Base-by-base conservation (phyloP, 2,113 vertebrate species). In the Apodemus sylvaticus region DNA sequence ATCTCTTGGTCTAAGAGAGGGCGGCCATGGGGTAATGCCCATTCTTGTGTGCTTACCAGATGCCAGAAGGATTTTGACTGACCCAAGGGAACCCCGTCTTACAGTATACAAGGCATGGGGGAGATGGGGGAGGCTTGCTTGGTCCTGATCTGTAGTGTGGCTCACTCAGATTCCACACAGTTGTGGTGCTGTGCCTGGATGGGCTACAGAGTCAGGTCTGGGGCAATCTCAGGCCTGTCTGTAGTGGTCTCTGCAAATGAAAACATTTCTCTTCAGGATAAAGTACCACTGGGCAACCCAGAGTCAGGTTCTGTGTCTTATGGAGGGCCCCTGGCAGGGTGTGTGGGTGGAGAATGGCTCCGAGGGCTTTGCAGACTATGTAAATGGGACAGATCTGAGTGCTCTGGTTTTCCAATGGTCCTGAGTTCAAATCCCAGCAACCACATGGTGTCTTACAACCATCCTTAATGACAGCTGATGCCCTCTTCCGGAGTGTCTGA, bases 191-290 rank as follows among this genome's bases (percentile, higher is more conserved):
- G 58, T n/a, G 17, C 45, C 45, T 70, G 81, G 48, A 45, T 26
- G 8, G 39, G 2, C 73, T 9, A 3, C 13, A 34, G 90, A 34
- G 42, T 83, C 66, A 9, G 58, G 31, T 48, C 53, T 34, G 71
- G 51, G 39, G 11, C 14, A 20, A 20, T 45, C 7, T 0, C 19
- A 20, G 8, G 12, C 42, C 60, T 39, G 24, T 31, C n/a, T 16
- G 0, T 2, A 0, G 60, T 5, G 8, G 8, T 60, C 12, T 17
- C 7, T 1, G n/a, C 53, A 73, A 19, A 62, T 3, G 45, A 58
- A 22, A 14, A 48, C 26, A 0, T 51, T 36, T 62, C 60, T 31
- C 3, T 45, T 82, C 26, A 24, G 45, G 82, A 2, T 7, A 0
- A 29, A n/a, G 48, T 24, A 5, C 7, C 7, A 0, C 22, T 31